Base-by-base conservation (phyloP, 2,888 invertebrate species). In the Brachyptera putata region DNA sequence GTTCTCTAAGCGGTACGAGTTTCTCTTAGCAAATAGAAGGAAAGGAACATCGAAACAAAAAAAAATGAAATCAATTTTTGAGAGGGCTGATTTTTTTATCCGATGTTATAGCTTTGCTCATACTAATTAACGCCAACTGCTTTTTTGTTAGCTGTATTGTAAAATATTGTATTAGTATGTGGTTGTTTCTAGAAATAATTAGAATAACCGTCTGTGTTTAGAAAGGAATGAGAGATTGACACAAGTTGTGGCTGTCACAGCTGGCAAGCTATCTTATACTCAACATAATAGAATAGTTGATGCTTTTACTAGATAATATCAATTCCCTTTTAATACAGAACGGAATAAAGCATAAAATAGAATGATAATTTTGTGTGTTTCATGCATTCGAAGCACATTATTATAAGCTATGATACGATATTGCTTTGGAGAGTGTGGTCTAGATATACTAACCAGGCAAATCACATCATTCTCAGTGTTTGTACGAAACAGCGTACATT, bases 161-260 rank as follows among this genome's bases (percentile, higher is more conserved):
- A 53, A 53, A 53, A 53, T 53, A 53, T 36, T 53, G 53, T 53
- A 53, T 53, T 36, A n/a, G n/a, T n/a, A 53, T 53, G 53, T 53
- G 53, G 34, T 53, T 53, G 53, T 53, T 53, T 53, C 53, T 53
- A 53, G 53, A 14, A 53, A 13, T 34, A 53, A 53, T 3, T 43
- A 53, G 34, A 34, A 36, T 34, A 53, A 53, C 34, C 18, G 22
- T 53, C 14, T 16, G 34, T 53, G 53, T 53, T 34, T 53, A 53
- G 53, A 21, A 53, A 34, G 53, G 36, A 36, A 34, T 53, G 36
- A 34, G 34, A 34, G 53, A 36, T 53, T 53, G 34, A 18, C n/a
- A 36, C 53, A 53, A 53, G 22, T 53, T 53, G 36, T 53, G 53
- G 21, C 24, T 18, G 36, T 18, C 34, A 36, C 53, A 53, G 24